Conservation (phyloP, 53 echinoderm and acorn worm genomes). For the Henricia sp. region DNA sequence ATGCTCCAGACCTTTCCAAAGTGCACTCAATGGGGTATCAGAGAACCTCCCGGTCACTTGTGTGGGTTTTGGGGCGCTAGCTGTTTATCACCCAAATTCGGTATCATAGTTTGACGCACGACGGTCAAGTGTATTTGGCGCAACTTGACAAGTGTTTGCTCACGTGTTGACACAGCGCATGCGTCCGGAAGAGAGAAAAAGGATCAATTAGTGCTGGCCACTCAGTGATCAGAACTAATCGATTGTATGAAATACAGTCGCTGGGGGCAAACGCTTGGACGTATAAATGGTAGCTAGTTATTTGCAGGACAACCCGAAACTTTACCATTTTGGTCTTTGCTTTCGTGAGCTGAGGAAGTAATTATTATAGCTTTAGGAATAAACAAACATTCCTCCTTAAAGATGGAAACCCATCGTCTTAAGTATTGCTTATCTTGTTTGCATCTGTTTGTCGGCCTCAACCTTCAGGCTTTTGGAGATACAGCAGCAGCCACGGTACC, state of each 20-base stretch:
- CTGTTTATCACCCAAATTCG: too few relatives aligned
- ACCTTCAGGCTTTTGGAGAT: not conserved
- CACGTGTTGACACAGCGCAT: not conserved
- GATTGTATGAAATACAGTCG: not conserved
- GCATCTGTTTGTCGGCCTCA: not conserved
- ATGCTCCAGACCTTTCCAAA: too few relatives aligned
- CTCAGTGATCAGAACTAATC: not conserved
- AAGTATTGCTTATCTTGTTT: not conserved
- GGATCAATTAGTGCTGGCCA: not conserved
- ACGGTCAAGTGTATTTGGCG: constrained; percentile 2
- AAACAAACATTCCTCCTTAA: too few relatives aligned
- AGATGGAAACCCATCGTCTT: not conserved
- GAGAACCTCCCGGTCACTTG: too few relatives aligned
- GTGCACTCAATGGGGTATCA: too few relatives aligned
- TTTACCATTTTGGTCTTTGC: not conserved
- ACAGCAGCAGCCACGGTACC: too few relatives aligned
- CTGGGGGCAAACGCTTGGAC: not conserved
- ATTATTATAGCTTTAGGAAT: too few relatives aligned
- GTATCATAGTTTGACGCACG: not conserved
- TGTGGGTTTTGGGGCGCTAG: too few relatives aligned
- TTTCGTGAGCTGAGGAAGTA: not conserved
- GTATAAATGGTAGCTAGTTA: not conserved
- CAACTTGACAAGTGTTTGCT: constrained; percentile 9
- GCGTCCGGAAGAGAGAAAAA: not conserved
- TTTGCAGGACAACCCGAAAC: not conserved